These are phyloP conservation scores for Amyelois transitella DNA, from an alignment of 1,140 invertebrate species.

Conservation along the genomic window DNA sequence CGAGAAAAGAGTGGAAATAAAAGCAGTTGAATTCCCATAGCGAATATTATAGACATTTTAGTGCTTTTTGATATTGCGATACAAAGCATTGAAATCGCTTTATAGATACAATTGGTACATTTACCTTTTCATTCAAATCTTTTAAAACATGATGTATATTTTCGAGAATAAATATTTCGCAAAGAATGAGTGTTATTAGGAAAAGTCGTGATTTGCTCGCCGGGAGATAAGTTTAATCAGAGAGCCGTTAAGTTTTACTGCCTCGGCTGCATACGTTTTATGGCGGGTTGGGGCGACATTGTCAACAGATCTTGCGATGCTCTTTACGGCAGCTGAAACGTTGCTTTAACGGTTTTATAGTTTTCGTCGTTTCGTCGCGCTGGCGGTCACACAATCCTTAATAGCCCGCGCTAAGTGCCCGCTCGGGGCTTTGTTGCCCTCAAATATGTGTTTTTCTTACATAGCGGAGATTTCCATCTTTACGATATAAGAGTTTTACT, in stretches of 20 bases:
- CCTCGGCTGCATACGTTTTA: slow-evolving; percentile 69
- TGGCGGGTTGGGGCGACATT: slow-evolving; percentile 64
- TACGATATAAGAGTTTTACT: slow-evolving; percentile 56
- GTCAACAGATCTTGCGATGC: slow-evolving; percentile 70
- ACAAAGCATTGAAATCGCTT: background rate
- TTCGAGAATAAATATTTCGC: background rate
- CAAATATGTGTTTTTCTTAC: slow-evolving; percentile 63
- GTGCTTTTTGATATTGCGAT: background rate
- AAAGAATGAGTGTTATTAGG: slow-evolving; percentile 38
- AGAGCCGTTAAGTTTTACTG: slow-evolving; percentile 70
- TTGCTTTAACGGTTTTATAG: slow-evolving; percentile 74
- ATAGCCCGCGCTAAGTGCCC: slow-evolving; percentile 69
- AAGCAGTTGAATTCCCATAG: background rate
- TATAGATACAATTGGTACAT: background rate
- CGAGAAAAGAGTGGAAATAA: background rate
- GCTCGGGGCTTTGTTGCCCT: slow-evolving; percentile 55
- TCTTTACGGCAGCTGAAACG: slow-evolving; percentile 72
- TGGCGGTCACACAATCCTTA: slow-evolving; percentile 62
- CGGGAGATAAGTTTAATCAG: slow-evolving; percentile 71
- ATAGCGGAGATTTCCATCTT: slow-evolving; percentile 64
- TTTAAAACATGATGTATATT: too few relatives aligned
- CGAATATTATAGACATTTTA: background rate
- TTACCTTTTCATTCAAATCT: background rate
- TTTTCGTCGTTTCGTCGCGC: slow-evolving; percentile 64
- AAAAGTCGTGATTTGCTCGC: slow-evolving; percentile 52